Evolutionary conservation across 2,797 vertebrate species (phyloP), one percentile per base, ranked within the genome.

Genomic region (Rhinatrema bivittatum): DNA sequence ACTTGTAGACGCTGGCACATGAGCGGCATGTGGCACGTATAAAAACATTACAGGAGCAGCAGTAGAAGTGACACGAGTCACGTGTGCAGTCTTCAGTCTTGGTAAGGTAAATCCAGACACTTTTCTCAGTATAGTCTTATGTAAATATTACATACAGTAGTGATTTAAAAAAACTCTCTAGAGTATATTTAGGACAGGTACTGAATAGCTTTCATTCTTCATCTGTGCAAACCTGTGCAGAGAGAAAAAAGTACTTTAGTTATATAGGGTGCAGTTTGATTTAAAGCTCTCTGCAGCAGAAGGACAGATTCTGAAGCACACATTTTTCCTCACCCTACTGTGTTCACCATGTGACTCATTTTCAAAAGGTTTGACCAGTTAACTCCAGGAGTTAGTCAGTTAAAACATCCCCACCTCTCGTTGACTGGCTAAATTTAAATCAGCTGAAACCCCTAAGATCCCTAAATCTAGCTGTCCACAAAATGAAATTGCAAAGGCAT

Each of bases 171-270:
- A 62, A 6, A 42, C 40, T 67, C 59, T 57, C 57, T 72, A 48
- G 47, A 62, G 58, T 29, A 65, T 61, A 75, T 69, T 51, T 62
- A 54, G 59, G 61, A 37, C 49, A 20, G 36, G 16, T 29, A 18
- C 1, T 30, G 32, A 32, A 5, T 5, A 26, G 57, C 32, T 56
- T n/a, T 98, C 85, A 99, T 76, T 99, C 96, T 83, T 99, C 96
- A 30, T 99, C 96, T 47, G 94, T 97, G 86, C 96, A 99, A 57
- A 99, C 96, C 96, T 99, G 72, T 4, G 55, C 44, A 47, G 26
- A 29, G 16, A 51, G 27, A 60, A 32, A 46, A 38, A 60, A 21
- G 31, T 14, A 21, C n/a, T n/a, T n/a, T n/a, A n/a, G n/a, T n/a
- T n/a, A n/a, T n/a, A n/a, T n/a, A n/a, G n/a, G n/a, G n/a, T n/a